A percentile compares a stretch with the other conserved stretches of the same genome.
Evolutionary conservation across 2,888 invertebrate species (phyloP).

Genomic region (Ophonus ardosiacus): DNA sequence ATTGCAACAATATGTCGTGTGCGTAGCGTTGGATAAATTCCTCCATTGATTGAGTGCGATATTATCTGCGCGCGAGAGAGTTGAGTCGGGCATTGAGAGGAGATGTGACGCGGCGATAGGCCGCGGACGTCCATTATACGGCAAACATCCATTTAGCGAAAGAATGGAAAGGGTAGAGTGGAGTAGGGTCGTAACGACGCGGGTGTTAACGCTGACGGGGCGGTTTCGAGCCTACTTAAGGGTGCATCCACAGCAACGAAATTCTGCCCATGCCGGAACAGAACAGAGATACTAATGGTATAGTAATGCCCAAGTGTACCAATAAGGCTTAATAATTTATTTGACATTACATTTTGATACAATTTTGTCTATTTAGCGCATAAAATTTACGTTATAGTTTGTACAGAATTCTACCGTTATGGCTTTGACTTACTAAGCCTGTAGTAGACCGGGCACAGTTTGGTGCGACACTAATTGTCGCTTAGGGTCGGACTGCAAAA

Average conservation of each 20-base stretch:
- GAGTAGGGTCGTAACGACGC: conserved; percentile 48
- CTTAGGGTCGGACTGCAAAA: no score
- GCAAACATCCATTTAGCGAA: conserved; percentile 56
- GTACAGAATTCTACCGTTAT: no score
- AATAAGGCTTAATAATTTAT: no score
- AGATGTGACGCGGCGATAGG: conserved; percentile 40
- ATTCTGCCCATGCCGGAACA: neutral
- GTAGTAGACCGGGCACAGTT: no score
- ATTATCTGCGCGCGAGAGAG: neutral
- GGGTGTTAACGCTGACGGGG: conserved; percentile 59
- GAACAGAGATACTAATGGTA: neutral
- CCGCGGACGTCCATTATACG: conserved; percentile 52
- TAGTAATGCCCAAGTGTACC: neutral
- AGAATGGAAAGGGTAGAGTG: conserved; percentile 48
- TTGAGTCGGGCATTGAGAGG: neutral
- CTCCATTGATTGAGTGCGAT: conserved; percentile 7
- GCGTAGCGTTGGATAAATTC: conserved; percentile 9
- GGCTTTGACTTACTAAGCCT: no score
- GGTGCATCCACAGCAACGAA: neutral
- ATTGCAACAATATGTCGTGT: conserved; percentile 36
- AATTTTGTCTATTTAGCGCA: no score
- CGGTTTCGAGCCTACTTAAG: conserved; percentile 24
- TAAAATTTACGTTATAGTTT: no score
- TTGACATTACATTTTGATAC: no score
- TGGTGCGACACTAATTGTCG: no score